Conservation (phyloP, 2,113 vertebrate genomes). For the Caloenas nicobarica region DNA sequence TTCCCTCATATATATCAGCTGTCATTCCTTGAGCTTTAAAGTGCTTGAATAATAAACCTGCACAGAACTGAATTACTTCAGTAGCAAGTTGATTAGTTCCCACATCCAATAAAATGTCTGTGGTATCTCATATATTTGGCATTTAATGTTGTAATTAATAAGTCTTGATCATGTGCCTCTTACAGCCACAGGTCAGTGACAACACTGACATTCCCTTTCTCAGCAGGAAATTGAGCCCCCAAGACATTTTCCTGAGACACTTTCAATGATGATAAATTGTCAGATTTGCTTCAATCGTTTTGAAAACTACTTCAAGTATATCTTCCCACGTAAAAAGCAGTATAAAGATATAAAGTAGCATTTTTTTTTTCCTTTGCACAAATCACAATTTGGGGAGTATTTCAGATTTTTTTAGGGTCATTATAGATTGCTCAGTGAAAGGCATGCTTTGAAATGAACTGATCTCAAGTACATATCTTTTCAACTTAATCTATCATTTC, state of each 20-base stretch:
- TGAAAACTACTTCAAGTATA: constrained; percentile 12
- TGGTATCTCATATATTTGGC: constrained; percentile 48
- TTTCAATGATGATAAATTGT: constrained; percentile 67
- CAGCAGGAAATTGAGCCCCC: constrained; percentile 55
- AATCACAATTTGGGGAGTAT: neutral
- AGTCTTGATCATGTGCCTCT: constrained; percentile 41
- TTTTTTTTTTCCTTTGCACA: neutral
- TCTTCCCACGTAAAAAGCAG: constrained; percentile 24
- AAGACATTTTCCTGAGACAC: constrained; percentile 56
- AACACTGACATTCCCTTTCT: constrained; percentile 61
- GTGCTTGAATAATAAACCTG: constrained; percentile 62
- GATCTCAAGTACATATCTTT: neutral
- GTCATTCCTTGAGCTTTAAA: constrained; percentile 54
- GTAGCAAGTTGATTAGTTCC: constrained; percentile 60
- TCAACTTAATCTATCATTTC: constrained; percentile 46
- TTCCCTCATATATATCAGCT: constrained; percentile 56
- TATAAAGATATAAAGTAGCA: neutral
- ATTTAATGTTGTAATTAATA: constrained; percentile 69
- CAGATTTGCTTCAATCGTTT: constrained; percentile 60
- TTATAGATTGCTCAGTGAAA: constrained; percentile 28
- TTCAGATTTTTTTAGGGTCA: neutral
- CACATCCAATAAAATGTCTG: constrained; percentile 55
- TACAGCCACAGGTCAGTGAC: constrained; percentile 53
- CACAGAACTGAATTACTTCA: constrained; percentile 56
- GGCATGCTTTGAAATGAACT: neutral